Conservation (phyloP, 2,113 vertebrate genomes). For the Lophius piscatorius region DNA sequence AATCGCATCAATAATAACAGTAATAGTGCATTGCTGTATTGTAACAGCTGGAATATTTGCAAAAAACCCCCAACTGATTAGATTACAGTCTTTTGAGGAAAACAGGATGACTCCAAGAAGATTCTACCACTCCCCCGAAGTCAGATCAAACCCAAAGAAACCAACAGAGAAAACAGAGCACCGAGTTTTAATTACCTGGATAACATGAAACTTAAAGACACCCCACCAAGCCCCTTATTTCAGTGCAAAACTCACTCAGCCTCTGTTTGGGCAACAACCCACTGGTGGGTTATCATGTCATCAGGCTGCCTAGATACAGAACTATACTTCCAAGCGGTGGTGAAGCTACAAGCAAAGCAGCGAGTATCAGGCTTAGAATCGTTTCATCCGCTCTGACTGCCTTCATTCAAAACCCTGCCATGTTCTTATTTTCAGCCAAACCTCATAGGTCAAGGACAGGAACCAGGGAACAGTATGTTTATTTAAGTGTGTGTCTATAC, state of each 20-base stretch:
- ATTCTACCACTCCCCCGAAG: conserved; percentile 24
- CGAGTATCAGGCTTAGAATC: conserved; percentile 49
- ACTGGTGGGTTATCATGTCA: conserved; percentile 43
- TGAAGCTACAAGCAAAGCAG: conserved; percentile 61
- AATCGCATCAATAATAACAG: neutral
- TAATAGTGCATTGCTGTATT: conserved; percentile 8
- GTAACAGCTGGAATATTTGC: neutral
- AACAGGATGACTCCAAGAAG: conserved; percentile 24
- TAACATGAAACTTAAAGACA: conserved; percentile 24
- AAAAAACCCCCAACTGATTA: too few relatives aligned
- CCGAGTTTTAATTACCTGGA: too few relatives aligned
- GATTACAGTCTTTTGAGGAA: too few relatives aligned
- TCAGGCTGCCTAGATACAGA: conserved; percentile 42
- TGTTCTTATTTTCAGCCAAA: conserved; percentile 64
- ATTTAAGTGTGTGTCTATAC: conserved; percentile 5
- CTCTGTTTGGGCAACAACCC: conserved; percentile 37
- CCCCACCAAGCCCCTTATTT: conserved; percentile 26
- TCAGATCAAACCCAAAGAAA: too few relatives aligned
- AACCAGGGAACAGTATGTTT: conserved; percentile 33
- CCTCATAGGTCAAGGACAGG: conserved; percentile 66
- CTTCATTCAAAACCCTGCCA: conserved; percentile 56
- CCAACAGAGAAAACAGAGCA: too few relatives aligned
- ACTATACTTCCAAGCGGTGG: conserved; percentile 45
- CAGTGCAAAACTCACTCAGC: conserved; percentile 50
- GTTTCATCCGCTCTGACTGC: conserved; percentile 68